Evolutionary conservation across 2,113 vertebrate species (phyloP).

Genomic region (Aphyosemion australe): DNA sequence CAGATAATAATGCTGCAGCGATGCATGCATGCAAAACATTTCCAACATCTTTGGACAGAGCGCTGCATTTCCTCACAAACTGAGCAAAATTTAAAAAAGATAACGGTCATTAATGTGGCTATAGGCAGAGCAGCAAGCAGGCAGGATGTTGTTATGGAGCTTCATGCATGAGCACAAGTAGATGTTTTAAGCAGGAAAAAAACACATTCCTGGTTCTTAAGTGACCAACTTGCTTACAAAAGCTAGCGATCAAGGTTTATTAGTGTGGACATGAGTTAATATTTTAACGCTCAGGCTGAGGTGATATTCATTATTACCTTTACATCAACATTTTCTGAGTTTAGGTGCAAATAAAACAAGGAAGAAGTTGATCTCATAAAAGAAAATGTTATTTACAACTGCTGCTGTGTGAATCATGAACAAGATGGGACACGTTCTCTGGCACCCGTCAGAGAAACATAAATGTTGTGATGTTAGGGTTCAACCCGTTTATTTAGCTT

Average conservation of each 20-base stretch:
- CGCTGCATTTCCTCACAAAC: no score
- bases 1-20: conserved; percentile 8
- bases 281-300: no score
- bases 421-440: background rate
- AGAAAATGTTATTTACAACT: background rate
- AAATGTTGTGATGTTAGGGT: background rate
- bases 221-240: no score
- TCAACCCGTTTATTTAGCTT: background rate
- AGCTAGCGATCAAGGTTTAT: no score
- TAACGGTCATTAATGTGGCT: no score
- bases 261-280: no score
- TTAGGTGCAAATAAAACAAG: background rate
- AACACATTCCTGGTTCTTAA: background rate
- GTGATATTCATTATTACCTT: background rate
- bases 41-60: no score
- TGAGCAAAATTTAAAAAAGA: no score
- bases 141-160: conserved; percentile 1
- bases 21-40: background rate
- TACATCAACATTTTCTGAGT: background rate
- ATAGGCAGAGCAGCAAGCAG: background rate
- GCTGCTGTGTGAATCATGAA: background rate
- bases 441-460: background rate
- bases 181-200: background rate
- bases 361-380: background rate
- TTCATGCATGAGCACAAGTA: background rate